Conservation (phyloP, 2,888 invertebrate genomes). For the Andrena minutula region DNA sequence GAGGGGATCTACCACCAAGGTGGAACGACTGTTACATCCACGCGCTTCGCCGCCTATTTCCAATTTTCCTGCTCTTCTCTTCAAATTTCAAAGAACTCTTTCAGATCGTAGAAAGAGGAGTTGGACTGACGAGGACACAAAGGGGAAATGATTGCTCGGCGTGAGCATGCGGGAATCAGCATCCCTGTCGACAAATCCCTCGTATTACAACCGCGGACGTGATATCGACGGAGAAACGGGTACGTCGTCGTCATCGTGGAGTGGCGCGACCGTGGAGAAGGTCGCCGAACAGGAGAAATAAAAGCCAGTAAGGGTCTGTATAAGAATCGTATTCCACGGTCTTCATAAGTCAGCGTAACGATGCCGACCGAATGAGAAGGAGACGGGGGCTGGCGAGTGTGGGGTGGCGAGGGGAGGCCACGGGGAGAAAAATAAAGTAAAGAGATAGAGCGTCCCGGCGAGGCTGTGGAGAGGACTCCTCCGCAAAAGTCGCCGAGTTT, state of each 20-base stretch:
- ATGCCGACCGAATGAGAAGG: slow-evolving; percentile 69
- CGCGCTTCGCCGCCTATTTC: neutral
- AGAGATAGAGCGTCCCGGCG: slow-evolving; percentile 37
- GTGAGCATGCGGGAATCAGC: neutral
- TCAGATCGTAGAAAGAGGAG: neutral
- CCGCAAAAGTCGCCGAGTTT: slow-evolving; percentile 48
- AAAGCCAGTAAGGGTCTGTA: slow-evolving; percentile 59
- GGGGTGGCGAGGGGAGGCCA: neutral
- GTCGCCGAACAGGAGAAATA: slow-evolving; percentile 60
- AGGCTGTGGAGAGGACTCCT: slow-evolving; percentile 52
- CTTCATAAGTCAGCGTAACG: slow-evolving; percentile 72
- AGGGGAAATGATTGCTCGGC: neutral
- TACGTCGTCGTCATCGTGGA: slow-evolving; percentile 12
- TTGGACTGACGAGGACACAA: neutral
- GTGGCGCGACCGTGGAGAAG: slow-evolving; percentile 47
- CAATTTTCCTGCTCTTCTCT: neutral
- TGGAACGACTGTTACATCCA: neutral
- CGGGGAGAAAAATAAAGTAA: slow-evolving; percentile 27
- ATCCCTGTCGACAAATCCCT: slow-evolving; percentile 42
- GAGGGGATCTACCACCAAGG: neutral
- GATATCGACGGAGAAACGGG: slow-evolving; percentile 23
- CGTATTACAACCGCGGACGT: slow-evolving; percentile 44
- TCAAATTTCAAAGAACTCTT: neutral
- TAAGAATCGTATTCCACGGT: slow-evolving; percentile 68
- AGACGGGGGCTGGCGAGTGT: slow-evolving; percentile 25